phyloP scores from a whole-genome alignment of 1,140 invertebrate genomes.

The Rhagoletis pomonella region DNA sequence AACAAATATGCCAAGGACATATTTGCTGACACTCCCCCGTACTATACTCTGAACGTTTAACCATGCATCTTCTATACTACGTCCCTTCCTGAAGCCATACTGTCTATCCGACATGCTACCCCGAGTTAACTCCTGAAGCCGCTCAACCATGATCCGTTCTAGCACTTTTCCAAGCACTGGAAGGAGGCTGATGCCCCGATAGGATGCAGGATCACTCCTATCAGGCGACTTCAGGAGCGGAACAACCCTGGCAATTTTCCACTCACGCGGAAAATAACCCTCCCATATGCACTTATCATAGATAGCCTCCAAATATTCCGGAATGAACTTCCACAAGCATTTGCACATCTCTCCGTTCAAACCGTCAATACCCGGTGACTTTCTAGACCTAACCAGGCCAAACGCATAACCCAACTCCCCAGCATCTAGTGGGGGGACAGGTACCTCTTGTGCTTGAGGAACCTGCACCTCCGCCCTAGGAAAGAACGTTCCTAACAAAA shows the following conservation, averaged over 20 bases:
- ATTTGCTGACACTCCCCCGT: constrained; percentile 49
- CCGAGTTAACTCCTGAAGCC: constrained; percentile 26
- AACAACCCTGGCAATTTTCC: constrained; percentile 61
- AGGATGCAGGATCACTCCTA: constrained; percentile 59
- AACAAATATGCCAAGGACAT: constrained; percentile 53
- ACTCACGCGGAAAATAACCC: constrained; percentile 39
- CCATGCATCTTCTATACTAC: constrained; percentile 48
- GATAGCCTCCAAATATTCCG: constrained; percentile 50
- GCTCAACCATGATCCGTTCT: constrained; percentile 60
- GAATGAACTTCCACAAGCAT: too few relatives aligned
- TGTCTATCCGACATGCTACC: neutral
- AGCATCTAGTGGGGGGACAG: too few relatives aligned
- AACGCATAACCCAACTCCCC: constrained; percentile 10
- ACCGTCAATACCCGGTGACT: constrained; percentile 55
- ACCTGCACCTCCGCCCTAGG: constrained; percentile 53
- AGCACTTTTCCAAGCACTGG: too few relatives aligned
- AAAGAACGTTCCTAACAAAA: constrained; percentile 55
- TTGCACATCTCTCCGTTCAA: too few relatives aligned
- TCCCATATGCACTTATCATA: constrained; percentile 24
- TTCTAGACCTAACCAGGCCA: constrained; percentile 50
- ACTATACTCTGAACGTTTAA: neutral
- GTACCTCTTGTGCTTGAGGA: too few relatives aligned
- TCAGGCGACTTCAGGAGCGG: constrained; percentile 61
- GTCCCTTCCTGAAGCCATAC: constrained; percentile 47
- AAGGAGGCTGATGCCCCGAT: constrained; percentile 65